Evolutionary conservation across 2,888 invertebrate genomes (phyloP), one percentile per base, ranked within the genome.

Genomic region (Epinotia bilunana): DNA sequence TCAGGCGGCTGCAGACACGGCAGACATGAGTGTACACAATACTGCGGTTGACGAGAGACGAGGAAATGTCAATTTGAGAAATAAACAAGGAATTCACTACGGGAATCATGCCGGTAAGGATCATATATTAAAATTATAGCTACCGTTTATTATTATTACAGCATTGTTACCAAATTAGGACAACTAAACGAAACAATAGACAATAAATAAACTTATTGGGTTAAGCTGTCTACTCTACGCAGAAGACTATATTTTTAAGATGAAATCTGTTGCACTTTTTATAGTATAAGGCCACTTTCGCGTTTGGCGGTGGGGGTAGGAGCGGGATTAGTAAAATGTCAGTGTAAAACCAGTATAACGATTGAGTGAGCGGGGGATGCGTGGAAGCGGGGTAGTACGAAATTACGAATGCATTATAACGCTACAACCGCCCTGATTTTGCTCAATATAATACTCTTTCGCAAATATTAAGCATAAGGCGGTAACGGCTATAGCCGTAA

Each of bases 1-100:
- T 73, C 84, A 86, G 84, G 81, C 78, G 77, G 81, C 80, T 76
- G 74, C 79, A 74, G 81, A 83, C 73, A 13, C 73, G 33, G 5
- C 62, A 61, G 76, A 78, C 46, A 77, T 73, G 70, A 69, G 49
- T 58, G 43, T 5, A 20, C 53, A 60, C 58, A 58, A 58, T 68
- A 57, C 55, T 64, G 46, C 18, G 5, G 43, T 49, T 49, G 28
- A 43, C 20, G 63, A 58, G 16, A 64, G 39, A 2, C 58, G 49
- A 28, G 69, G 20, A 20, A 60, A 63, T 49, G 64, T 64, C 20
- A 33, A 74, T 60, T 13, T 49, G 46, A 60, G 58, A 61, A 64
- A 43, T 49, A 43, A 12, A 33, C 58, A 74, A 39, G 55, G 28
- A 18, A 53, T 33, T 49, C 16, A 63, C 58, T 23, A 71, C 49